Evolutionary conservation across 2,888 invertebrate species (phyloP).

Genomic region (Drosophila eohydei): DNA sequence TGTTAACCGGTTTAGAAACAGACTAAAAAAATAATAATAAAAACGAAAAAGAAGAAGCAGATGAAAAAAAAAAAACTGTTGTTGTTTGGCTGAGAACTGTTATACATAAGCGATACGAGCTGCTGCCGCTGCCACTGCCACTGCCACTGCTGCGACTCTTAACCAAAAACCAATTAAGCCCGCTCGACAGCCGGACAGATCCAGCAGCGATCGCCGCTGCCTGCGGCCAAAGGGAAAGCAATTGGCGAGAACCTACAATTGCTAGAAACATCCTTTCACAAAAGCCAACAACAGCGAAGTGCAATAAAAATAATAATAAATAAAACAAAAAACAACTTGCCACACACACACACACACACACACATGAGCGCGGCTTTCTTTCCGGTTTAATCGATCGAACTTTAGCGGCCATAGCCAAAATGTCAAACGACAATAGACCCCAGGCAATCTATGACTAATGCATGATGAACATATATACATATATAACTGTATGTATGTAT

Average conservation of each 20-base stretch:
- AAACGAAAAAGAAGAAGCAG: neutral
- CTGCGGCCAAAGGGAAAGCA: conserved; percentile 45
- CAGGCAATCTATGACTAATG: conserved; percentile 27
- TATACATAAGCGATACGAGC: conserved; percentile 43
- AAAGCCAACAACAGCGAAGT: conserved; percentile 10
- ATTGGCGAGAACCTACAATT: conserved; percentile 19
- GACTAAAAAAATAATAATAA: conserved; percentile 39
- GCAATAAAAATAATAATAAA: conserved; percentile 13
- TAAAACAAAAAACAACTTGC: conserved; percentile 10
- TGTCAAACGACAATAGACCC: conserved; percentile 41
- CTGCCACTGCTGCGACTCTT: conserved; percentile 33
- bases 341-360: conserved; percentile 13
- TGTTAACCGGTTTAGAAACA: conserved; percentile 66
- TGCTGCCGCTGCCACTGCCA: conserved; percentile 22
- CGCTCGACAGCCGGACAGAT: conserved; percentile 29
- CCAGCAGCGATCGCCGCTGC: conserved; percentile 8
- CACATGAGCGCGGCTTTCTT: conserved; percentile 39
- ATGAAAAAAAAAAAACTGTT: neutral
- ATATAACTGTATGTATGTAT: neutral
- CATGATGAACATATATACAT: neutral
- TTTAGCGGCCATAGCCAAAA: conserved; percentile 41
- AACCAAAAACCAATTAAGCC: conserved; percentile 57
- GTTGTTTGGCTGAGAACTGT: conserved; percentile 50
- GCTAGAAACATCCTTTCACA: conserved; percentile 45
- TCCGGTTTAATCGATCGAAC: conserved; percentile 55